Evolutionary conservation across 2,113 vertebrate genomes (phyloP).

Genomic region (Atractosteus spatula): DNA sequence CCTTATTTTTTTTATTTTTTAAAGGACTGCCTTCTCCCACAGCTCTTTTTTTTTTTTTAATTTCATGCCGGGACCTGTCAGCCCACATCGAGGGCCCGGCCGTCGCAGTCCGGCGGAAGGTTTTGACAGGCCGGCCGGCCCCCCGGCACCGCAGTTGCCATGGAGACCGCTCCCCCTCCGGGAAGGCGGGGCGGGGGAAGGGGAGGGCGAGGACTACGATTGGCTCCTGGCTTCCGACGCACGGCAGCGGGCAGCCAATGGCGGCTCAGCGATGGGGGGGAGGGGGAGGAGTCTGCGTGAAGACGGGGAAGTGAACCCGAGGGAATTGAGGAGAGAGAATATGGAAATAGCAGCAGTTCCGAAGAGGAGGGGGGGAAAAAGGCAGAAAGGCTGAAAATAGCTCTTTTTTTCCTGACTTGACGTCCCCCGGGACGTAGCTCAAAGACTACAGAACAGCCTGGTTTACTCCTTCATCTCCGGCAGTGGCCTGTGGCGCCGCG

Average conservation of each 20-base stretch:
- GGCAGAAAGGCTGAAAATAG: slow-evolving; percentile 17
- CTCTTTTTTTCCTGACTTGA: slow-evolving; percentile 13
- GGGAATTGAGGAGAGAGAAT: slow-evolving; percentile 33
- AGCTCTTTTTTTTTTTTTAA: too few species aligned
- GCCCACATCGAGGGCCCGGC: too few species aligned
- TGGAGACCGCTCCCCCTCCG: slow-evolving; percentile 56
- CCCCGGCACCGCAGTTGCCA: slow-evolving; percentile 61
- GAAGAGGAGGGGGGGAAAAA: background rate
- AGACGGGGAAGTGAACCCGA: slow-evolving; percentile 55
- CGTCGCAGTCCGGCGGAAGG: too few species aligned
- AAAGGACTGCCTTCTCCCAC: too few species aligned
- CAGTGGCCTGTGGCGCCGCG: slow-evolving; percentile 13
- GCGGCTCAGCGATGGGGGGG: slow-evolving; percentile 56
- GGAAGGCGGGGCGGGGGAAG: too few species aligned
- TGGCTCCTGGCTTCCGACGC: slow-evolving; percentile 40
- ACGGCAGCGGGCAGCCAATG: slow-evolving; percentile 56
- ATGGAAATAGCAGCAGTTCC: slow-evolving; percentile 2
- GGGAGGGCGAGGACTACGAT: slow-evolving; percentile 38
- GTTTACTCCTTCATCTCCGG: slow-evolving; percentile 22
- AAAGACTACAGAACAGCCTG: slow-evolving; percentile 18
- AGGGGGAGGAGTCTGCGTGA: slow-evolving; percentile 27
- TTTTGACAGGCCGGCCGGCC: slow-evolving; percentile 54
- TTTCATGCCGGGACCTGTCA: too few species aligned
- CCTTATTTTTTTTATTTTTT: too few species aligned
- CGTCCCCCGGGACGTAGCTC: slow-evolving; percentile 25